Base-by-base conservation (phyloP, 2,797 vertebrate species). In the Poecilia wingei region DNA sequence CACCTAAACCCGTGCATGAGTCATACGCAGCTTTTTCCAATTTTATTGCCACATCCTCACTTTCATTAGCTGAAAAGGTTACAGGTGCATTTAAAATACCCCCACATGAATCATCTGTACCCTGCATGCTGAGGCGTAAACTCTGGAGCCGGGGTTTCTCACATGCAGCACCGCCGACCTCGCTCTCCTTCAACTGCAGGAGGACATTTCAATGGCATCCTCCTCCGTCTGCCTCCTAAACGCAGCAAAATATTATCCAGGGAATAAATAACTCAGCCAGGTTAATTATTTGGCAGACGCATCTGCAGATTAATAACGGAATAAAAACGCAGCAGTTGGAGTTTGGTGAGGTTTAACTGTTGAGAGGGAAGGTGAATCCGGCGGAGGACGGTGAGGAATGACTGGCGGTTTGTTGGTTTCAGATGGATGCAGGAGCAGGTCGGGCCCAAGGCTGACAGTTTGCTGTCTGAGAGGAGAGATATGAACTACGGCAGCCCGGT, bases 61-160 rank as follows among this genome's bases (percentile, higher is more conserved):
- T 95, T 93, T 94, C 91, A 94, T 95, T 92, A 93, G 92, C 90
- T 89, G 88, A 93, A 94, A 93, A 94, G 93, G 94, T 94, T 94
- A 94, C 86, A 87, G 84, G 91, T 87, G 87, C 90, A 88, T 92
- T 86, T 77, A 86, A 87, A 91, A 92, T 88, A 90, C 87, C 87
- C 53, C 74, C 74, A 72, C 84, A 84, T 86, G 79, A 89, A 88
- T 88, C 64, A 77, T 84, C 76, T 80, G 76, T 51, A 84, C 74
- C 76, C 73, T 16, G 47, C 79, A 61, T 64, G 41, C 55, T 79
- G 72, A 81, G 75, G 74, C 74, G 53, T 39, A 81, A 82, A 53
- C 72, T 84, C 78, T 74, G 77, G 82, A 87, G 79, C 76, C 45
- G 39, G 10, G 51, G 78, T 69, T 25, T 72, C 8, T 68, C 49